Evolutionary conservation across 2,113 vertebrate species (phyloP), one percentile per base, ranked within the genome.

Genomic region (Bucco capensis): DNA sequence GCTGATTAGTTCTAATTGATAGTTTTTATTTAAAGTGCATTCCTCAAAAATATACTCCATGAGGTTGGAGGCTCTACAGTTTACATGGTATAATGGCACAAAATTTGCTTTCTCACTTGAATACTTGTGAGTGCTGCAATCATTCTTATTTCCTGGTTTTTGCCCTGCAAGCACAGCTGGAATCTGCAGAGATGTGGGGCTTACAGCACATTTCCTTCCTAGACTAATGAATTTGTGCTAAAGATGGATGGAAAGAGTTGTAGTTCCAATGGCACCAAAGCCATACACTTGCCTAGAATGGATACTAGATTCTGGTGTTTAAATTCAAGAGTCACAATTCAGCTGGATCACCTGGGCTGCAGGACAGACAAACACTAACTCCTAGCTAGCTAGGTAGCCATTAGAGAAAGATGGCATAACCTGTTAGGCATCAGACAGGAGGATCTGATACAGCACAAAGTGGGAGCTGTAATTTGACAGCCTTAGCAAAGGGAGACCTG

Each of bases 1-100:
- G 91, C 56, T 85, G 94, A 92, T 86, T 93, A 50, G 40, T 83
- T 91, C 24, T 86, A 86, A 94, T 44, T 65, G 40, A 65, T 78
- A 64, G 23, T 67, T 81, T 95, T 94, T 88, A 56, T 89, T 94
- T 95, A 58, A 78, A 35, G 25, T 46, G 2, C 19, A 21, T 82
- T 76, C 46, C 76, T 85, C 11, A 42, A 58, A 81, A 77, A 71
- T 44, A 24, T 37, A 71, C 17, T 51, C 51, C 75, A 33, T 66
- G 47, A 79, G 49, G 71, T 19, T 83, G 51, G 28, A 74, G 28
- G 57, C 30, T 61, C 44, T 76, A 71, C 17, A 78, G 27, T 83
- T 91, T 77, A 74, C 33, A 56, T 2, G 10, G 19, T 60, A 16
- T 51, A 82, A 74, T 30, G 74, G 90, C 42, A 58, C 22, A 57